Percentiles rank a stretch among this genome's conserved stretches.
Conservation (phyloP, 2,797 vertebrate species). For the Crax fasciolata region DNA sequence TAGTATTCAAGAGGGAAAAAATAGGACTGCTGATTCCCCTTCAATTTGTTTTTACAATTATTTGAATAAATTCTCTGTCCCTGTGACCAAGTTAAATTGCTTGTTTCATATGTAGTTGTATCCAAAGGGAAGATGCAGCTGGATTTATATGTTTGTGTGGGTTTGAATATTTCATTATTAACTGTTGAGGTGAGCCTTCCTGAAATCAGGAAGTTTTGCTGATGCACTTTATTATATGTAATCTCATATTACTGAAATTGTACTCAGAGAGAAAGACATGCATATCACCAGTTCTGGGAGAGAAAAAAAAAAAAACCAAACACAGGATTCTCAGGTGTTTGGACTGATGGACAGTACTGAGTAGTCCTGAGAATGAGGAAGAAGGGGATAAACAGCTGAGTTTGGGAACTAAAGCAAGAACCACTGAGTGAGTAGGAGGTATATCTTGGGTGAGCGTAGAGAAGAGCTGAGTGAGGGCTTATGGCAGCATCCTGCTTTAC, state of each 20-base stretch:
- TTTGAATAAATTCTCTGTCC: neutral
- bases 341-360: neutral
- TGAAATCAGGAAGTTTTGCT: neutral
- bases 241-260: neutral
- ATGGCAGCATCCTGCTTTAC: neutral
- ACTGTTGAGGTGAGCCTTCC: neutral
- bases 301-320: neutral
- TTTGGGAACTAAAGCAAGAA: constrained; percentile 9
- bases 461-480: neutral
- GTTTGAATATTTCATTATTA: neutral
- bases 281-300: neutral
- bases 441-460: neutral
- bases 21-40: neutral
- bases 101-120: neutral
- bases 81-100: neutral
- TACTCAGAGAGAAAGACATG: neutral
- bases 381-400: neutral
- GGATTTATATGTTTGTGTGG: neutral
- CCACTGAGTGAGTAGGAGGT: neutral
- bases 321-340: neutral
- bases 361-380: neutral
- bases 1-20: neutral
- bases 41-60: neutral
- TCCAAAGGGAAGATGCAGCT: neutral
- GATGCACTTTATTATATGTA: neutral